phyloP scores from a whole-genome alignment of 2,888 invertebrate genomes.

The Diarsia rubi region DNA sequence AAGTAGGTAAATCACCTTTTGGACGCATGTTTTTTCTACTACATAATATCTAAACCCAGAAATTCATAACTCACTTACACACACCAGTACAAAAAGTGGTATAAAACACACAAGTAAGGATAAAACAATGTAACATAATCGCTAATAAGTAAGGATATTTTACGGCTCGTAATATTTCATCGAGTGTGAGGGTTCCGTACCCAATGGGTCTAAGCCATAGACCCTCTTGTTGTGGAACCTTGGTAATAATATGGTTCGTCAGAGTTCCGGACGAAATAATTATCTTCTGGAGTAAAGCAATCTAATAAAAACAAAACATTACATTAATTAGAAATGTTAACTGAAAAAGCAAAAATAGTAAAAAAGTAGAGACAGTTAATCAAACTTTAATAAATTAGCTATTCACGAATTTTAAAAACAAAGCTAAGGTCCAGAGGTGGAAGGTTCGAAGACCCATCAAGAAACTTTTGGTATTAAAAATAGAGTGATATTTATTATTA shows the following conservation, averaged over 20 bases:
- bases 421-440: neutral
- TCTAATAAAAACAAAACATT: neutral
- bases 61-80: neutral
- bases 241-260: constrained; percentile 4
- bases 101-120: constrained; percentile 9
- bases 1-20: no score
- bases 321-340: neutral
- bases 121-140: constrained; percentile 38
- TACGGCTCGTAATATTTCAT: constrained; percentile 47
- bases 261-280: constrained; percentile 3
- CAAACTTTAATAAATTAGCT: neutral
- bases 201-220: constrained; percentile 16
- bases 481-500: constrained; percentile 24
- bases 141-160: constrained; percentile 51
- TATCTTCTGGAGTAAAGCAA: neutral
- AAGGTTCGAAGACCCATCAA: neutral
- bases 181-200: constrained; percentile 25
- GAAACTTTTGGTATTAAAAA: constrained; percentile 12
- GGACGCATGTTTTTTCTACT: neutral
- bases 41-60: neutral
- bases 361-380: neutral
- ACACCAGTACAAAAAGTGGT: neutral
- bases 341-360: neutral
- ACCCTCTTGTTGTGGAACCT: constrained; percentile 12
- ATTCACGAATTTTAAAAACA: neutral